Evolutionary conservation across 2,888 invertebrate species (phyloP), one percentile per base, ranked within the genome.

Genomic region (Drosophila kambysellisi): DNA sequence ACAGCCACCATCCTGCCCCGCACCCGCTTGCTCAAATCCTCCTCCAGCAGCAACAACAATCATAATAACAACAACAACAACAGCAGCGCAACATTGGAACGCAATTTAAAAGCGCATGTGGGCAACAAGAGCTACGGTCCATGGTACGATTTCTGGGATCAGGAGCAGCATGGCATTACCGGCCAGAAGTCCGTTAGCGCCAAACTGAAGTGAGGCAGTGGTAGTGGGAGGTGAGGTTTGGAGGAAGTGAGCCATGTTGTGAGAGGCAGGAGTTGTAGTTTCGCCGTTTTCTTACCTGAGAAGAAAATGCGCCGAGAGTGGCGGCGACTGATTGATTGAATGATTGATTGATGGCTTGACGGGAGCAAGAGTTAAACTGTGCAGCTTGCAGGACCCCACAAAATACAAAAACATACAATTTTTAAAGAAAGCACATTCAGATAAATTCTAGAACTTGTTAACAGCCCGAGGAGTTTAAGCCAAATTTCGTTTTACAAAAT

Each of bases 61-160:
- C 54, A 37, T 50, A 60, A 32, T 59, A 54, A 35, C 64, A 70
- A 30, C 65, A 61, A 29, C 51, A 76, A 32, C 60, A 69, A 58
- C 39, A 59, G 77, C 70, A 91, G 90, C 62, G 69, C 90, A n/a
- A 91, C 90, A 6, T 32, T 90, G 58, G 91, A 91, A 52, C 79
- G 89, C 6, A 88, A 88, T 51, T 61, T 82, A 6, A 89, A 88
- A 33, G 63, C 82, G 35, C 70, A 79, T 59, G 77, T 81, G 48
- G 83, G 82, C 20, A 81, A 70, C 61, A 96, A 96, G 89, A 96
- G 95, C 80, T 97, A 97, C 91, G 97, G 97, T 1, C 97, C 97
- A 0, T 97, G 97, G 97, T 97, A 97, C 91, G 97, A 97, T 93
- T 94, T 97, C 74, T 97, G 97, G 97, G 97, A 92, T 66, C 92